phyloP scores from a whole-genome alignment of 2,113 vertebrate species.

The Pogona vitticeps region DNA sequence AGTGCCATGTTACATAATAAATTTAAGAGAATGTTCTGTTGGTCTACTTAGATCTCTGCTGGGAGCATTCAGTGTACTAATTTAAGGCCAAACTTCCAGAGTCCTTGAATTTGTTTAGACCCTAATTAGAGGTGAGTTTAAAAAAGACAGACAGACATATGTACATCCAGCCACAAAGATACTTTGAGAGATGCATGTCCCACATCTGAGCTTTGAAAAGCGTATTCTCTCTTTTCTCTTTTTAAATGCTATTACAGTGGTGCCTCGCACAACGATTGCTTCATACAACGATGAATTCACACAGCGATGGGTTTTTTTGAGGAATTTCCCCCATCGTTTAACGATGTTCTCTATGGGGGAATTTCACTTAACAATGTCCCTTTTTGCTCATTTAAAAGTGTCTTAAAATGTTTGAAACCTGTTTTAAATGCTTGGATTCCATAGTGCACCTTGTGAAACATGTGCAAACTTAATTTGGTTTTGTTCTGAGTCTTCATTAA shows the following conservation, averaged over 20 bases:
- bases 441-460: too few relatives aligned
- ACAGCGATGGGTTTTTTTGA: too few relatives aligned
- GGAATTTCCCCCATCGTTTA: too few relatives aligned
- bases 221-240: constrained; percentile 45
- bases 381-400: too few relatives aligned
- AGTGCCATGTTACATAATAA: constrained; percentile 44
- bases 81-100: constrained; percentile 69
- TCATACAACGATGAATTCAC: too few relatives aligned
- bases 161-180: constrained; percentile 48
- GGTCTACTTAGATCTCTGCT: constrained; percentile 70
- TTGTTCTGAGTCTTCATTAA: too few relatives aligned
- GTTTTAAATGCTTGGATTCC: too few relatives aligned
- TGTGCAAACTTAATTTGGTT: too few relatives aligned
- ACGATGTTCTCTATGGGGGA: too few relatives aligned
- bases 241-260: neutral
- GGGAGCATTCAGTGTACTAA: constrained; percentile 61
- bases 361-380: too few relatives aligned
- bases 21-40: constrained; percentile 61
- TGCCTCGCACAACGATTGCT: too few relatives aligned
- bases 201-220: constrained; percentile 62
- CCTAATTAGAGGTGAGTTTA: constrained; percentile 69
- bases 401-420: too few relatives aligned
- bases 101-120: constrained; percentile 72
- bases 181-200: constrained; percentile 57
- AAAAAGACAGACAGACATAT: constrained; percentile 53